Evolutionary conservation across 2,888 invertebrate genomes (phyloP).

Genomic region (Heteromurus nitidus): DNA sequence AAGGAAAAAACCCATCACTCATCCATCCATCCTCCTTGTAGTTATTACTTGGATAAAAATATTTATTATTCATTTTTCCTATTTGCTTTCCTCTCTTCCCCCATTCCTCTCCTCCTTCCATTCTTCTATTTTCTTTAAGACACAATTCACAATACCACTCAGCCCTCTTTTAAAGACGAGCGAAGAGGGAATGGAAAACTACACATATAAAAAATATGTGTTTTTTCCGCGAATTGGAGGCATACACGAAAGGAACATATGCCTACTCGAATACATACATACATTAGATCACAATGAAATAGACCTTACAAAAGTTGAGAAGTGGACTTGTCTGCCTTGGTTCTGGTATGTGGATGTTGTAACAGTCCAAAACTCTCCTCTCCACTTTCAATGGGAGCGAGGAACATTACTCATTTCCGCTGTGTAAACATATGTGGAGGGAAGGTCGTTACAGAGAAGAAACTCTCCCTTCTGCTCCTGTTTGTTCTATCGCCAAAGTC

Average conservation of each 20-base stretch:
- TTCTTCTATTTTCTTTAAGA: background rate
- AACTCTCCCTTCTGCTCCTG: background rate
- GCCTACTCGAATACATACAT: background rate
- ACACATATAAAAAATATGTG: no score
- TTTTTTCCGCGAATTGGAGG: background rate
- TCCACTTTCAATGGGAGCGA: constrained; percentile 51
- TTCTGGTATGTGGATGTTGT: background rate
- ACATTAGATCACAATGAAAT: background rate
- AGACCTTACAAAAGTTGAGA: constrained; percentile 10
- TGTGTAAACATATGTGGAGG: constrained; percentile 51
- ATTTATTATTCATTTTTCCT: constrained; percentile 63
- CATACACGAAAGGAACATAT: background rate
- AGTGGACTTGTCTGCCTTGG: constrained; percentile 32
- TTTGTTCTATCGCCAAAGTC: no score
- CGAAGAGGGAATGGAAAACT: no score
- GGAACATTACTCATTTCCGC: constrained; percentile 62
- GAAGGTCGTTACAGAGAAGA: no score
- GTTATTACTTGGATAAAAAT: constrained; percentile 59
- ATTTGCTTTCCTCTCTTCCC: constrained; percentile 16
- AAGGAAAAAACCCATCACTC: constrained; percentile 58
- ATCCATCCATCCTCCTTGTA: constrained; percentile 15
- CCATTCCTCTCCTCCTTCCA: background rate
- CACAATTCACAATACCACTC: no score
- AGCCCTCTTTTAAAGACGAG: no score
- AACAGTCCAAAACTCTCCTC: background rate